A percentile compares a stretch with the other conserved stretches of the same genome.
These are phyloP conservation scores for Periophthalmodon schlosseri DNA, from an alignment of 2,113 vertebrate species.

Conservation along the genomic window DNA sequence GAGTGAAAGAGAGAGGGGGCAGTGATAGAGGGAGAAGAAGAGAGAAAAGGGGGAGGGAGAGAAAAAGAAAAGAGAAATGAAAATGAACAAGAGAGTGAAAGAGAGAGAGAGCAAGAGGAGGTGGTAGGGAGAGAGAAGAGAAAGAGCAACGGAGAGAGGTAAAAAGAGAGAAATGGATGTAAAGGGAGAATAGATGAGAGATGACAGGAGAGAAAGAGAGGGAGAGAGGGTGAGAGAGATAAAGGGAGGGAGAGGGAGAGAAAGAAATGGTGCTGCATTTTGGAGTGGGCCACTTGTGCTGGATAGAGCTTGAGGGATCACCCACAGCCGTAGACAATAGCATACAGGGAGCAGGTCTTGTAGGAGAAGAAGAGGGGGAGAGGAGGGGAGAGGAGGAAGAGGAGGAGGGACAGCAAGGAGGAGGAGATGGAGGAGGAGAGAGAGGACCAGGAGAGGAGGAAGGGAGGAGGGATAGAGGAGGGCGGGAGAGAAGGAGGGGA, in stretches of 20 bases:
- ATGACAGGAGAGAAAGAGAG: constrained; percentile 26
- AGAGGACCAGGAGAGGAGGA: constrained; percentile 35
- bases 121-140: neutral
- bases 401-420: too few relatives aligned
- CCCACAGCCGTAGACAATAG: constrained; percentile 57
- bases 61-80: constrained; percentile 10
- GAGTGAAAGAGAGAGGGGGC: too few relatives aligned
- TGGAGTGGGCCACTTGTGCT: constrained; percentile 51
- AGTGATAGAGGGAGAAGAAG: neutral
- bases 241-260: neutral
- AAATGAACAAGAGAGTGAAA: too few relatives aligned
- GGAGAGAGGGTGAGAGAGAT: constrained; percentile 10
- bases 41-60: neutral
- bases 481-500: too few relatives aligned
- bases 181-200: neutral
- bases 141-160: neutral
- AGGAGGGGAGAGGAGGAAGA: constrained; percentile 32
- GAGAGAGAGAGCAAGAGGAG: neutral
- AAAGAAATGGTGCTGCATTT: constrained; percentile 19
- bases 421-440: too few relatives aligned
- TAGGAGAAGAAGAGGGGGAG: constrained; percentile 13
- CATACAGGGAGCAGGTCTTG: constrained; percentile 27
- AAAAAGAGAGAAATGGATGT: constrained; percentile 11
- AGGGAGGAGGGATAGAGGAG: too few relatives aligned
- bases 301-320: constrained; percentile 53